Conservation (phyloP, 1,140 invertebrate genomes). For the Phortica variegata region DNA sequence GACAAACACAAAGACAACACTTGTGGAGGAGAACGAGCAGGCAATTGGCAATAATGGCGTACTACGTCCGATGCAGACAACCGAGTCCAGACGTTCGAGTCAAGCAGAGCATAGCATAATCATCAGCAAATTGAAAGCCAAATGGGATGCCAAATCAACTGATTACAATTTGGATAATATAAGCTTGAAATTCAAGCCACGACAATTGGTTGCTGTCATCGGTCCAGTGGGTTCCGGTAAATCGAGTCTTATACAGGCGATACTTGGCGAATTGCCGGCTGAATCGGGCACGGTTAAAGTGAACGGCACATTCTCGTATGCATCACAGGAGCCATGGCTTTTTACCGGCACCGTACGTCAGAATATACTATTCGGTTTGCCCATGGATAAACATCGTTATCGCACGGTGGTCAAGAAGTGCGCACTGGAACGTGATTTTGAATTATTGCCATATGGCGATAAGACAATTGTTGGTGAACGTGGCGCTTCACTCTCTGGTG, state of each 20-base stretch:
- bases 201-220: conserved; percentile 68
- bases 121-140: conserved; percentile 47
- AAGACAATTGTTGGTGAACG: conserved; percentile 84
- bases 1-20: conserved; percentile 8
- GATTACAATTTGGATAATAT: conserved; percentile 63
- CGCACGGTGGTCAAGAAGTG: conserved; percentile 73
- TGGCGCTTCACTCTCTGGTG: conserved; percentile 83
- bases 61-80: conserved; percentile 21
- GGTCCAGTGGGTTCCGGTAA: conserved; percentile 78
- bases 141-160: conserved; percentile 53
- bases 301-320: conserved; percentile 79
- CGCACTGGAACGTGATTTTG: conserved; percentile 76
- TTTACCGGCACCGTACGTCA: conserved; percentile 76
- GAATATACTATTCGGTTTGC: conserved; percentile 86
- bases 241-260: conserved; percentile 77
- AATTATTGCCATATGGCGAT: conserved; percentile 75
- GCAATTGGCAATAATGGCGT: conserved; percentile 24
- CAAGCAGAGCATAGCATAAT: conserved; percentile 25
- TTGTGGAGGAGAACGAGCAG: conserved; percentile 14
- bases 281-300: conserved; percentile 67
- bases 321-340: conserved; percentile 92
- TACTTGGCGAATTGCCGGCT: conserved; percentile 78
- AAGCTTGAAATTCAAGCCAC: conserved; percentile 64
- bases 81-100: conserved; percentile 22
- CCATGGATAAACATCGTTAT: conserved; percentile 73